Evolutionary conservation across 2,113 vertebrate genomes (phyloP).

Genomic region (Vidua macroura): DNA sequence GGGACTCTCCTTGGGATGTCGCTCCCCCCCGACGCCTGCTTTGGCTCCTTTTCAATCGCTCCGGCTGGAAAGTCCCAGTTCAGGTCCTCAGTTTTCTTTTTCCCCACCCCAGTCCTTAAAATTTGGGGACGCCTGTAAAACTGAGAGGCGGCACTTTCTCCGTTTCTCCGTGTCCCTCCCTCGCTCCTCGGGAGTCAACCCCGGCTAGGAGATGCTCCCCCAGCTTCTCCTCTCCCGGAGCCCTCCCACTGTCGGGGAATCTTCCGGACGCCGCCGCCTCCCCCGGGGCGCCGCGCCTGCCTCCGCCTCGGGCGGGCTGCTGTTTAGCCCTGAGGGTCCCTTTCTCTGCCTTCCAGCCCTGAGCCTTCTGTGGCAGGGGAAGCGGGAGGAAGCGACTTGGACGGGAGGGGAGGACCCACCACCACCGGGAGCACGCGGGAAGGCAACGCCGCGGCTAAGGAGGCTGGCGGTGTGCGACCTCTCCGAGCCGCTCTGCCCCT

Average conservation of each 20-base stretch:
- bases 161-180: neutral
- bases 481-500: neutral
- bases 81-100: neutral
- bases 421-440: neutral
- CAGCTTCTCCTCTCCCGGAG: neutral
- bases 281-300: neutral
- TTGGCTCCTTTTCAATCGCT: neutral
- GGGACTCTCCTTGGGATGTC: neutral
- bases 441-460: neutral
- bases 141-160: neutral
- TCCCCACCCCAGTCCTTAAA: neutral
- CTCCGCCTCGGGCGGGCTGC: neutral
- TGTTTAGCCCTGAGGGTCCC: neutral
- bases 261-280: neutral
- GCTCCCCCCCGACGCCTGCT: neutral
- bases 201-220: neutral
- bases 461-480: neutral
- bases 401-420: neutral
- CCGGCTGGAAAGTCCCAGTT: slow-evolving; percentile 5
- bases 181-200: neutral
- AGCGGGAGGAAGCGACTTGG: neutral
- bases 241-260: neutral
- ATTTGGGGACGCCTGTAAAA: neutral
- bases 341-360: neutral
- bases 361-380: neutral